phyloP scores from a whole-genome alignment of 1,140 invertebrate genomes.

The Zaprionus kolodkinae region DNA sequence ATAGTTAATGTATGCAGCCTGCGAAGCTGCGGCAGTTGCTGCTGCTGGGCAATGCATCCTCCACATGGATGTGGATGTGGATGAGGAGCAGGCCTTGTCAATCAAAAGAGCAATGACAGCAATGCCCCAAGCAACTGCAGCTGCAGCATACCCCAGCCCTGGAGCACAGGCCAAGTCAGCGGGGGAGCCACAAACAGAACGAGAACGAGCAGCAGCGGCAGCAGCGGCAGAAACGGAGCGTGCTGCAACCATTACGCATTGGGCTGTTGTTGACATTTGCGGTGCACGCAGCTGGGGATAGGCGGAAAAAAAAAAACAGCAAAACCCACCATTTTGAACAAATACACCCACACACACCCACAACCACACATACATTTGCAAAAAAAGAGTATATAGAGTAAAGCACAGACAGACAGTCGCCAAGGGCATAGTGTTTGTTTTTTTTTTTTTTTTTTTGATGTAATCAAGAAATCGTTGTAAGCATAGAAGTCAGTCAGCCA shows the following conservation, averaged over 20 bases:
- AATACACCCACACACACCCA: conserved; percentile 14
- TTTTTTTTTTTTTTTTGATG: conserved; percentile 30
- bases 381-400: conserved; percentile 25
- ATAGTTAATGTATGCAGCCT: conserved; percentile 84
- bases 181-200: not conserved
- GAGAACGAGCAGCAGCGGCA: not conserved
- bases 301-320: conserved; percentile 13
- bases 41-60: conserved; percentile 36
- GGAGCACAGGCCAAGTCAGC: not conserved
- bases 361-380: conserved; percentile 14
- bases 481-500: conserved; percentile 26
- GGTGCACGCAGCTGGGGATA: conserved; percentile 69
- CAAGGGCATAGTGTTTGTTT: conserved; percentile 50
- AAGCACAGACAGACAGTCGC: conserved; percentile 29
- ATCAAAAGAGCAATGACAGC: conserved; percentile 20
- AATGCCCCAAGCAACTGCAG: not conserved
- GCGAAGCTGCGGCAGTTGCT: conserved; percentile 12
- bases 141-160: not conserved
- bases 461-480: conserved; percentile 48
- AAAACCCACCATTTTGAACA: conserved; percentile 49
- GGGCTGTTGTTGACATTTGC: conserved; percentile 66
- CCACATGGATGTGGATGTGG: conserved; percentile 35
- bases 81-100: conserved; percentile 23
- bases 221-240: conserved; percentile 7
- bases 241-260: conserved; percentile 59